Evolutionary conservation across 2,888 invertebrate genomes (phyloP).

Genomic region (Drosophila leonis): DNA sequence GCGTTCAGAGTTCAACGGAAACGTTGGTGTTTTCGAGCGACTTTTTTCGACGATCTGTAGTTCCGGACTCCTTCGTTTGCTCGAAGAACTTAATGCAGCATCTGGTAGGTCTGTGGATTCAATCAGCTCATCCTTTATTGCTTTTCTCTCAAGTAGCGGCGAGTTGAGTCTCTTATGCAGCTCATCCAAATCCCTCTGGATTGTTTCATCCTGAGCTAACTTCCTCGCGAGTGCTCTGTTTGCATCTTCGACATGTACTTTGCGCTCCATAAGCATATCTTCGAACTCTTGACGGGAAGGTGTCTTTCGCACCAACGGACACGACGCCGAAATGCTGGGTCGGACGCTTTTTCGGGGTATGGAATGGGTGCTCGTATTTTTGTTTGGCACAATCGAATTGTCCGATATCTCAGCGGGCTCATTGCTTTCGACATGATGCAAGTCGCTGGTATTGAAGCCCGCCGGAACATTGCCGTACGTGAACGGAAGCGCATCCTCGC

Average conservation of each 20-base stretch:
- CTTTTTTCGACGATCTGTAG: constrained; percentile 75
- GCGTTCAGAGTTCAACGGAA: constrained; percentile 91
- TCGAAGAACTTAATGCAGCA: constrained; percentile 6
- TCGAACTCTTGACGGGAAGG: constrained; percentile 84
- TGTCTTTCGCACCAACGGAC: constrained; percentile 79
- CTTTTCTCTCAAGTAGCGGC: constrained; percentile 9
- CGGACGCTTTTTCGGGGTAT: constrained; percentile 88
- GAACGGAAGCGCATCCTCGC: constrained; percentile 94
- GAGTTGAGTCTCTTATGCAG: constrained; percentile 57
- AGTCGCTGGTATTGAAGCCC: constrained; percentile 64
- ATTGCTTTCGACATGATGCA: constrained; percentile 59
- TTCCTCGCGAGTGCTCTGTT: constrained; percentile 54
- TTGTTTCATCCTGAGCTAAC: constrained; percentile 60
- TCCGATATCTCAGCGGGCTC: constrained; percentile 41
- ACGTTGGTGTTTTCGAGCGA: constrained; percentile 95
- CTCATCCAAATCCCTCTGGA: constrained; percentile 67
- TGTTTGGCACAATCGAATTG: constrained; percentile 88
- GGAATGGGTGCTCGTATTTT: constrained; percentile 90
- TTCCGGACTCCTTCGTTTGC: background rate
- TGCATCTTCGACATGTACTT: constrained; percentile 73
- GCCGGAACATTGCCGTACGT: constrained; percentile 90
- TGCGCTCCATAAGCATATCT: constrained; percentile 83
- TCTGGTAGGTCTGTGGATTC: constrained; percentile 52
- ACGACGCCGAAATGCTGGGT: constrained; percentile 70
- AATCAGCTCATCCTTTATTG: constrained; percentile 31